Conservation (phyloP, 2,888 invertebrate species). For the Carpatolechia fugitivella region DNA sequence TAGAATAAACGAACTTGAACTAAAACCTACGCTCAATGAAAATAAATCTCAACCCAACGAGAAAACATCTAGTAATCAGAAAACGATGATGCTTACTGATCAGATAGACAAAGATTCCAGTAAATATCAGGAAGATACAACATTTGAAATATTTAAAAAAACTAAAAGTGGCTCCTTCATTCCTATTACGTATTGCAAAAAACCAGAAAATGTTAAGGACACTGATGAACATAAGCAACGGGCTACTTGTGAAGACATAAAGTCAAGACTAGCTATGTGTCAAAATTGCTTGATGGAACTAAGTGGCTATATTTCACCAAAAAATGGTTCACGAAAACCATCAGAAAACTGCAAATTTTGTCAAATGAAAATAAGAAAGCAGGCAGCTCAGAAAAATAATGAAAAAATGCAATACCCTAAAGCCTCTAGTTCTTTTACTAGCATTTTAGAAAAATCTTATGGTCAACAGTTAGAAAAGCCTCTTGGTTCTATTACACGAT, state of each 20-base stretch:
- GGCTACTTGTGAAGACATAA: neutral
- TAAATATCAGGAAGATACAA: too few species aligned
- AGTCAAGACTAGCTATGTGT: neutral
- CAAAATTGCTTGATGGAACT: slow-evolving; percentile 1
- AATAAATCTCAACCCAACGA: too few species aligned
- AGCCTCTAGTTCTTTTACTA: neutral
- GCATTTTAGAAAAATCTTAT: neutral
- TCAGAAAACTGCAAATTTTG: neutral
- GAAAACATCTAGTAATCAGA: too few species aligned
- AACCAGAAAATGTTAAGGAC: neutral
- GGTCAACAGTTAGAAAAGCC: neutral
- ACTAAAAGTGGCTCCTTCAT: neutral
- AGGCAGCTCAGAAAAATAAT: neutral
- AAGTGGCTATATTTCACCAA: slow-evolving; percentile 1
- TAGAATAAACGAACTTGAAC: too few species aligned
- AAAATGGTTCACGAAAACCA: neutral
- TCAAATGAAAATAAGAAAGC: neutral
- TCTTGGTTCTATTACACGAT: neutral
- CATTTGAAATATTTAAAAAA: neutral
- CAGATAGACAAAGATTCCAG: too few species aligned
- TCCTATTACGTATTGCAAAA: neutral
- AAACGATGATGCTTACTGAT: too few species aligned
- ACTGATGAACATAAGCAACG: neutral
- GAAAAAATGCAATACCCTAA: neutral
- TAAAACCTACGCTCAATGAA: too few species aligned